These are phyloP conservation scores for Seladonia tumulorum DNA, from an alignment of 2,888 invertebrate genomes.

Conservation along the genomic window DNA sequence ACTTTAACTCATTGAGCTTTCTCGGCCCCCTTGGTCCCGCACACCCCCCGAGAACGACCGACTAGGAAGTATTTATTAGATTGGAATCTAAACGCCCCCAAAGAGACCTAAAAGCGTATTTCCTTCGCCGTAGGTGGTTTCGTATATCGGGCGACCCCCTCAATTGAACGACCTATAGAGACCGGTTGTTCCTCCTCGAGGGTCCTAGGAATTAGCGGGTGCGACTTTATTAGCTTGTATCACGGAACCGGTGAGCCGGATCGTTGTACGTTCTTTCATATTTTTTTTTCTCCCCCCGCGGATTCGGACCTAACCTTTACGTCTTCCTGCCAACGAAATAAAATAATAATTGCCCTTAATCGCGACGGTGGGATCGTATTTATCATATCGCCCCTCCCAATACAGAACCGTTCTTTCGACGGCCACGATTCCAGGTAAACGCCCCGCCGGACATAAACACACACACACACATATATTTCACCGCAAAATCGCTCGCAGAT, in stretches of 20 bases:
- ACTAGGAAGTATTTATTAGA: slow-evolving; percentile 80
- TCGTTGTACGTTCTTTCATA: background rate
- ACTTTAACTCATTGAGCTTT: slow-evolving; percentile 63
- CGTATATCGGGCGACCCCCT: slow-evolving; percentile 63
- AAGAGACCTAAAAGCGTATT: slow-evolving; percentile 78
- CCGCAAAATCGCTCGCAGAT: slow-evolving; percentile 65
- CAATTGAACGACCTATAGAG: slow-evolving; percentile 56
- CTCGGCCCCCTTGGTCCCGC: slow-evolving; percentile 32
- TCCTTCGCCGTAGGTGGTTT: slow-evolving; percentile 80
- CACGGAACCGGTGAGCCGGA: slow-evolving; percentile 70
- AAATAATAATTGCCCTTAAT: slow-evolving; percentile 70
- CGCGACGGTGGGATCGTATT: slow-evolving; percentile 64
- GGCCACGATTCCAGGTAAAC: slow-evolving; percentile 52
- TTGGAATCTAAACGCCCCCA: slow-evolving; percentile 79
- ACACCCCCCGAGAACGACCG: slow-evolving; percentile 45
- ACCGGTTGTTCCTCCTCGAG: slow-evolving; percentile 61
- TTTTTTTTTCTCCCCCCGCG: slow-evolving; percentile 16
- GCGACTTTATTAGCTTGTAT: slow-evolving; percentile 78
- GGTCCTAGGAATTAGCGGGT: slow-evolving; percentile 78
- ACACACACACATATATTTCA: slow-evolving; percentile 43
- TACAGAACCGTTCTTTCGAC: slow-evolving; percentile 34
- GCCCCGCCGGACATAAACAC: slow-evolving; percentile 38
- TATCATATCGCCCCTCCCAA: slow-evolving; percentile 40
- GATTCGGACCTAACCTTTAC: slow-evolving; percentile 46
- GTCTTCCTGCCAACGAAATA: slow-evolving; percentile 53